Evolutionary conservation across 30 jellyfish, hydroid and myxozoan genomes (phyloP), one percentile per base, ranked within the genome.

Genomic region (Aurelia coerulea): DNA sequence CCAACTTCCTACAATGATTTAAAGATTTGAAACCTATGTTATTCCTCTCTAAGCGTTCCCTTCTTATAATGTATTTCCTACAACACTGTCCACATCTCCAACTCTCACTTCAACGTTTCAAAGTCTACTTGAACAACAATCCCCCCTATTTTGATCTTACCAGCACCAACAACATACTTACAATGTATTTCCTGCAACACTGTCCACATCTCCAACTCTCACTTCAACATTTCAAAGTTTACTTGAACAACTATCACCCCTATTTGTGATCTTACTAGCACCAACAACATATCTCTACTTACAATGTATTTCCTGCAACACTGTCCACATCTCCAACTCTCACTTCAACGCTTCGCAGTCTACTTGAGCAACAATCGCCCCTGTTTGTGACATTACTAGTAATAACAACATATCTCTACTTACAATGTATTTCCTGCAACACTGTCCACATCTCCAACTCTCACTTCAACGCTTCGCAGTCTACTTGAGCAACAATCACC

Each of bases 241-340:
- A 31, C 32, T 64, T 11, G 46, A 62, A 31, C 90, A 79, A 53
- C 86, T 49, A 75, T 75, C 86, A 4, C 67, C 60, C 54, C 86
- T 51, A 49, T 75, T 75, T n/a, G 29, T 79, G 5, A 79, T 42
- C 46, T 53, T 79, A 14, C 64, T 80, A 32, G 41, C 49, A 8
- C 90, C 90, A 42, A 79, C 72, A 5, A 33, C 65, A 17, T 23
- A 23, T 39, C 51, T 5, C 10, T 65, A 72, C 11, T 50, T 62
- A 29, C 73, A 23, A 23, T 23, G 70, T 14, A 23, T 60, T 60
- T 60, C 70, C 70, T 17, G 31, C 2, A 5, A 12, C 35, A 13
- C 70, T 78, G 29, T 78, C 88, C 4, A 72, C 46, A 78, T 78
- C 65, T 31, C 88, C 88, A 78, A 78, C 88, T 15, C 88, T 76